Conservation (phyloP, 2,888 invertebrate species). For the Blomia tropicalis region DNA sequence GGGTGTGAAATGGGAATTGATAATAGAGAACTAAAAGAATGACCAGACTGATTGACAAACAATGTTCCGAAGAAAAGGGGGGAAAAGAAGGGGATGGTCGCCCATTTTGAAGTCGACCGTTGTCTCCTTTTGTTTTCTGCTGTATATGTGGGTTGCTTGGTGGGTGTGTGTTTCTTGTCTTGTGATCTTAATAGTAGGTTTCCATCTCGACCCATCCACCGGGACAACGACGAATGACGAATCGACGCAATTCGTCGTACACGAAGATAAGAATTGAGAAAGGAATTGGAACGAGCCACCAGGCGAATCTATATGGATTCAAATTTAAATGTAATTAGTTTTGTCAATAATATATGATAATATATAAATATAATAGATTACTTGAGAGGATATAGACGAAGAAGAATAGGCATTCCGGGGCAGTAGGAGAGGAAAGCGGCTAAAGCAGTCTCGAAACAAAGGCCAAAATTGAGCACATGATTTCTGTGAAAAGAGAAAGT, state of each 20-base stretch:
- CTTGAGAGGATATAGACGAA: slow-evolving; percentile 34
- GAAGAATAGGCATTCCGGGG: slow-evolving; percentile 39
- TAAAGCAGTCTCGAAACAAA: slow-evolving; percentile 39
- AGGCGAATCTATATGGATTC: slow-evolving; percentile 59
- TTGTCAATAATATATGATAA: neutral
- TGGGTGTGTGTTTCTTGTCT: too few species aligned
- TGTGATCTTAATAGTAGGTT: slow-evolving; percentile 72
- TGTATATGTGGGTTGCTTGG: too few species aligned
- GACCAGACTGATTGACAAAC: too few species aligned
- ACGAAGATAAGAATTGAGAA: slow-evolving; percentile 97
- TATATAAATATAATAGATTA: slow-evolving; percentile 21
- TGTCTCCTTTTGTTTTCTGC: too few species aligned
- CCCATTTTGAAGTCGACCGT: too few species aligned
- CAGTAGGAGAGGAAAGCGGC: slow-evolving; percentile 40
- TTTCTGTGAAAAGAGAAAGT: slow-evolving; percentile 34
- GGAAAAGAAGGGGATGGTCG: too few species aligned
- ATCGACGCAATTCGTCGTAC: slow-evolving; percentile 94
- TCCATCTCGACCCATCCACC: slow-evolving; percentile 98
- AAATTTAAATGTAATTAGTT: neutral
- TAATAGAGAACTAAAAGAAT: too few species aligned
- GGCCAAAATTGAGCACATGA: slow-evolving; percentile 37
- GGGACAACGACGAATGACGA: slow-evolving; percentile 88
- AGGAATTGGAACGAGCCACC: slow-evolving; percentile 97
- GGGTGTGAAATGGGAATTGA: too few species aligned
- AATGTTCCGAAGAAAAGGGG: too few species aligned